Conservation (phyloP, 37 sponge, comb jelly and placozoan species). For the Chondrosia reniformis region DNA sequence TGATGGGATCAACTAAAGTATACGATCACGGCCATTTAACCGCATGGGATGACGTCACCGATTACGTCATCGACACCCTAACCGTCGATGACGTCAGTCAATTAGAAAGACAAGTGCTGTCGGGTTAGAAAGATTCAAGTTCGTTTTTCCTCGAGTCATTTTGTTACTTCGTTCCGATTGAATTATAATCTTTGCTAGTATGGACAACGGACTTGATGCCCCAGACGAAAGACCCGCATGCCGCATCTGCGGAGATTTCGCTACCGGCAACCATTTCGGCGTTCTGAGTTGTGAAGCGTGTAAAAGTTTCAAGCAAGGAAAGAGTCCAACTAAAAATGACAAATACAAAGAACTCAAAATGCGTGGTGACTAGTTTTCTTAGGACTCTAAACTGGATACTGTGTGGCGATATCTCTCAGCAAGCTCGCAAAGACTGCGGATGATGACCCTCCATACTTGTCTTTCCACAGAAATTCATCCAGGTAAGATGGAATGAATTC, state of each 20-base stretch:
- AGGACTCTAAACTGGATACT: constrained; percentile 32
- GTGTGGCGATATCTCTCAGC: constrained; percentile 32
- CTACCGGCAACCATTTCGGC: background rate
- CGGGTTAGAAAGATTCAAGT: too few species aligned
- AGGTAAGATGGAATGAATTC: constrained; percentile 47
- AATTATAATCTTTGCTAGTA: too few species aligned
- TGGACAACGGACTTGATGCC: background rate
- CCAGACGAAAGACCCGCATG: background rate
- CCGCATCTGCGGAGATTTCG: too few species aligned
- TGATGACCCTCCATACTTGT: constrained; percentile 23
- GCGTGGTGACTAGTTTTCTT: background rate
- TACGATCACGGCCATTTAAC: constrained; percentile 13
- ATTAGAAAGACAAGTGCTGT: too few species aligned
- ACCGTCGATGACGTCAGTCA: constrained; percentile 1
- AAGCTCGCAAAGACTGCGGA: constrained; percentile 8
- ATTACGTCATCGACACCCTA: background rate
- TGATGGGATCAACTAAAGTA: constrained; percentile 14
- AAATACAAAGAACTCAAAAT: background rate
- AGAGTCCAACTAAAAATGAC: background rate
- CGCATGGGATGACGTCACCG: constrained; percentile 4
- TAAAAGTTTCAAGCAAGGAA: background rate
- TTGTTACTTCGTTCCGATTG: too few species aligned
- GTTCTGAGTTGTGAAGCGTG: background rate
- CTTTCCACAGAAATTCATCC: constrained; percentile 78
- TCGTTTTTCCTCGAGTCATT: too few species aligned